Evolutionary conservation across 2,113 vertebrate genomes (phyloP).

Genomic region (Phycodurus eques): DNA sequence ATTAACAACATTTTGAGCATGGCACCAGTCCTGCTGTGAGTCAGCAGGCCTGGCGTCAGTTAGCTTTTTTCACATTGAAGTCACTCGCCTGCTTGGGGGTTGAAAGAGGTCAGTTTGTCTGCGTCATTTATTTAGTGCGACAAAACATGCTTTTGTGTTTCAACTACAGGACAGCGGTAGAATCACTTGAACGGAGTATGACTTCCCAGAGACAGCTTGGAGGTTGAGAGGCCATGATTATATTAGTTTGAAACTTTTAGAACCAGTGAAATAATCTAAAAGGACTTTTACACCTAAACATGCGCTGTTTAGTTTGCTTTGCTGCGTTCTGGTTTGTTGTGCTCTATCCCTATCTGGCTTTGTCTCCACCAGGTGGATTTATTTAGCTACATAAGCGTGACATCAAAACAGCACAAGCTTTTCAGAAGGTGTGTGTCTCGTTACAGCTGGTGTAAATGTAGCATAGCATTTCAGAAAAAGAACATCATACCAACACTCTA

Average conservation of each 20-base stretch:
- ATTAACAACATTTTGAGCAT: not conserved
- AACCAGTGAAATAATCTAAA: not conserved
- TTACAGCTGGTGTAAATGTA: no score
- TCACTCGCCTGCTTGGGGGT: not conserved
- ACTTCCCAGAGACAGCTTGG: not conserved
- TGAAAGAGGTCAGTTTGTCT: constrained; percentile 13
- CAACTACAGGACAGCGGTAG: not conserved
- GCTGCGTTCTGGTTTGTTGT: no score
- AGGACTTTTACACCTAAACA: no score
- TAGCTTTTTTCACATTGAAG: constrained; percentile 4
- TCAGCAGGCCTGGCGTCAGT: not conserved
- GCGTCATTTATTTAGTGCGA: not conserved
- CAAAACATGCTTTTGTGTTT: not conserved
- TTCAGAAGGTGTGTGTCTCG: no score
- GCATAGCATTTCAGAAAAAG: no score
- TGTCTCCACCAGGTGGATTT: no score
- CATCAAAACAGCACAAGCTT: no score
- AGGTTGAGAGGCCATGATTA: not conserved
- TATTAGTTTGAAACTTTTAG: not conserved
- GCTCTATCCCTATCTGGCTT: no score
- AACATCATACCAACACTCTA: no score
- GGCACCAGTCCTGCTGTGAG: not conserved
- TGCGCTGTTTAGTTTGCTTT: no score
- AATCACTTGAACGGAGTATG: constrained; percentile 6
- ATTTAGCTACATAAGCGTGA: no score